These are phyloP conservation scores for Alligator mississippiensis DNA, from an alignment of 2,113 vertebrate species.

Conservation along the genomic window DNA sequence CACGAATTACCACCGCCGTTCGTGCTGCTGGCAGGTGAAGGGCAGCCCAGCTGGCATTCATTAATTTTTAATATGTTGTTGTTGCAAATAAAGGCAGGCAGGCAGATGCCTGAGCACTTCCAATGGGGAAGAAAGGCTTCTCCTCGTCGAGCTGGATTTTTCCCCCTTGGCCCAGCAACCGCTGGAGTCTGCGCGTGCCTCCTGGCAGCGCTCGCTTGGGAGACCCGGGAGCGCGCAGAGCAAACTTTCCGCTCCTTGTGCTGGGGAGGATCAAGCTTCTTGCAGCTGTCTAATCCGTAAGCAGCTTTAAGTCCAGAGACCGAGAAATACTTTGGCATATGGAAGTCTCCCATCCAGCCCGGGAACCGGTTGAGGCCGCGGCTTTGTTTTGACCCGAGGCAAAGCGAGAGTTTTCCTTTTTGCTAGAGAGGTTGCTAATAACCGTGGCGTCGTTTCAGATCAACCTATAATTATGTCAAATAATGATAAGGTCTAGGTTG, in stretches of 20 bases:
- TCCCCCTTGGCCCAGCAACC: not conserved
- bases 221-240: accelerated
- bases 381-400: not conserved
- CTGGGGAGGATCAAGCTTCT: not conserved
- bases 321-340: not conserved
- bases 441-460: not conserved
- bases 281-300: not conserved
- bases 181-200: no score
- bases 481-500: not conserved
- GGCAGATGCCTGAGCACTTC: not conserved
- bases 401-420: not conserved
- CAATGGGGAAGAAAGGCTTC: not conserved
- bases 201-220: accelerated
- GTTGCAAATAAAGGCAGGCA: not conserved
- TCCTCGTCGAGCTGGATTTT: not conserved
- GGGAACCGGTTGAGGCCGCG: not conserved
- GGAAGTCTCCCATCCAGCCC: accelerated
- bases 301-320: not conserved
- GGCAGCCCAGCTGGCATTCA: not conserved
- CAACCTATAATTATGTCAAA: not conserved
- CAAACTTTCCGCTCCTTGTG: not conserved
- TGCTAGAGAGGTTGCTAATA: not conserved
- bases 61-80: not conserved
- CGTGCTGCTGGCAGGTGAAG: not conserved
- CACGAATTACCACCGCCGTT: accelerated